phyloP scores from a whole-genome alignment of 2,888 invertebrate species.

The Dicyrtoma fusca region DNA sequence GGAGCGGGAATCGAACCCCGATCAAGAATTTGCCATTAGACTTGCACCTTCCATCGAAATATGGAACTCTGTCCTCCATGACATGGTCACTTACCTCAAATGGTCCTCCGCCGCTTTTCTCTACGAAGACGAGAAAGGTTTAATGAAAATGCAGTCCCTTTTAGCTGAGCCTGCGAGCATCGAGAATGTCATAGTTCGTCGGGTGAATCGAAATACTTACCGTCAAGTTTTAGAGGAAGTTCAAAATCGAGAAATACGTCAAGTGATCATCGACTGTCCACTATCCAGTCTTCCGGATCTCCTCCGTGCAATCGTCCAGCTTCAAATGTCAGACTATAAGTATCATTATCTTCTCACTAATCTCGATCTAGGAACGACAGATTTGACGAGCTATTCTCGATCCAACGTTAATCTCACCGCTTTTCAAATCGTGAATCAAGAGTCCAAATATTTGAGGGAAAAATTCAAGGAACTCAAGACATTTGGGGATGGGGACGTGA shows the following conservation, averaged over 20 bases:
- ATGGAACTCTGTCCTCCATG: constrained; percentile 44
- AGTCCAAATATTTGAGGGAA: constrained; percentile 48
- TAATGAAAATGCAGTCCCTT: constrained; percentile 62
- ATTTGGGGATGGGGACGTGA: constrained; percentile 53
- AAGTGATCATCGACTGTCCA: constrained; percentile 62
- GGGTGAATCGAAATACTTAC: constrained; percentile 60
- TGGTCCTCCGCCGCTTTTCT: constrained; percentile 47
- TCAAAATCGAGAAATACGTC: constrained; percentile 61
- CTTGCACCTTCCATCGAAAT: constrained; percentile 46
- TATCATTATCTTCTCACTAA: constrained; percentile 82
- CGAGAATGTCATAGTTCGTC: constrained; percentile 61
- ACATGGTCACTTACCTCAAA: constrained; percentile 45
- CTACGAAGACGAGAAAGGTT: constrained; percentile 58
- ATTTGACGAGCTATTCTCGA: constrained; percentile 49
- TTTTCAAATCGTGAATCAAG: constrained; percentile 52
- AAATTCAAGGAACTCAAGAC: constrained; percentile 53
- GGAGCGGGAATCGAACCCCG: constrained; percentile 24
- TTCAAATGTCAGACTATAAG: constrained; percentile 81
- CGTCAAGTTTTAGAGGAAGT: constrained; percentile 62
- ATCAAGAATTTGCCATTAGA: constrained; percentile 52
- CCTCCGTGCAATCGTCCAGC: constrained; percentile 46
- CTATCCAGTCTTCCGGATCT: constrained; percentile 56
- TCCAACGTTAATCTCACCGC: constrained; percentile 54
- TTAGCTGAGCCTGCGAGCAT: constrained; percentile 60
- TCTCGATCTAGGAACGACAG: constrained; percentile 59